Conservation (phyloP, 2,888 invertebrate genomes). For the Phorcus lineatus region DNA sequence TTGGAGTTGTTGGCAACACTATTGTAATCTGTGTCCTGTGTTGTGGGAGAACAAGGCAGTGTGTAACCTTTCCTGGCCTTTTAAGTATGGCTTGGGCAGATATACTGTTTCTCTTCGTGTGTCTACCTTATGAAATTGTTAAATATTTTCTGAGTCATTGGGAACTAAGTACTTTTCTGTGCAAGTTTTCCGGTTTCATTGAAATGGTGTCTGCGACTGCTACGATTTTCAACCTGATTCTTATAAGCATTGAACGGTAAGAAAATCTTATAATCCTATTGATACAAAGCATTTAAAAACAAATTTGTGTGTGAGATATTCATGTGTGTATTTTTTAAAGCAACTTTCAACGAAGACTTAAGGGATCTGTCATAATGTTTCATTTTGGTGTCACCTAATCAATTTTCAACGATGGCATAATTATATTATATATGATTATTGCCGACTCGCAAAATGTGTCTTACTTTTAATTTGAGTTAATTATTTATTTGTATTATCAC, state of each 20-base stretch:
- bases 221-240: constrained; percentile 77
- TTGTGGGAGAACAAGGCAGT: constrained; percentile 72
- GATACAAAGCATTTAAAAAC: too few species aligned
- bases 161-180: constrained; percentile 76
- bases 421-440: too few species aligned
- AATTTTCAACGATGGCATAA: too few species aligned
- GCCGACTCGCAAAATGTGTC: too few species aligned
- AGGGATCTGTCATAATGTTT: too few species aligned
- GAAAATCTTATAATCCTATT: constrained; percentile 22
- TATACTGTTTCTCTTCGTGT: constrained; percentile 76
- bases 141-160: constrained; percentile 75
- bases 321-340: too few species aligned
- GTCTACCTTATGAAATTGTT: constrained; percentile 77
- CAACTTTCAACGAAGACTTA: too few species aligned
- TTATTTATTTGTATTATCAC: too few species aligned
- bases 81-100: constrained; percentile 76
- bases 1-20: constrained; percentile 77
- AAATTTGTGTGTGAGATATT: too few species aligned
- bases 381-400: too few species aligned
- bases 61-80: constrained; percentile 72
- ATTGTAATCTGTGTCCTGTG: constrained; percentile 76
- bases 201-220: constrained; percentile 77
- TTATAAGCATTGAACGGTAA: constrained; percentile 78
- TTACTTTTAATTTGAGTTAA: too few species aligned
- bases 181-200: constrained; percentile 77